A percentile compares a stretch with the other conserved stretches of the same genome.
phyloP scores from a whole-genome alignment of 2,888 invertebrate species.

The Melitaea athalia region DNA sequence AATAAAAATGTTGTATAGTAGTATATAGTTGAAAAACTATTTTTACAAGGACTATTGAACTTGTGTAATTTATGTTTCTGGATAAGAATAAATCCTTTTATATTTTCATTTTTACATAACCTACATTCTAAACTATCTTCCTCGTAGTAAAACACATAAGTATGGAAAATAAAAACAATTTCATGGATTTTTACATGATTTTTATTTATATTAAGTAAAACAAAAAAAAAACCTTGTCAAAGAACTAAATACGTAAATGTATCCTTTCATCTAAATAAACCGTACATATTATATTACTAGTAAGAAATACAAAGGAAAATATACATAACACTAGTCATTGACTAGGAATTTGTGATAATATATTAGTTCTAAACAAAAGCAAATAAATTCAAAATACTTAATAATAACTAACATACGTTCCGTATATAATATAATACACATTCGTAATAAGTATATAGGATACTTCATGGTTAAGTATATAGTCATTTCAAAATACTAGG shows the following conservation, averaged over 20 bases:
- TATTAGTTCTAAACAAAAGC: background rate
- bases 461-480: no score
- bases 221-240: constrained; percentile 21
- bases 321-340: constrained; percentile 22
- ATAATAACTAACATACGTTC: background rate
- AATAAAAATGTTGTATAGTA: no score
- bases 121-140: no score
- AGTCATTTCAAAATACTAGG: no score
- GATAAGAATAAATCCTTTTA: no score
- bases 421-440: background rate
- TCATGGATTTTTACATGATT: constrained; percentile 24
- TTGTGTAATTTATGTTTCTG: no score
- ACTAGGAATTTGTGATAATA: constrained; percentile 28
- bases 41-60: no score
- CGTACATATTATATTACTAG: background rate
- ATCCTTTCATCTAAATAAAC: constrained; percentile 18
- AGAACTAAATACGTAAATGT: constrained; percentile 30
- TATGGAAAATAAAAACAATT: background rate
- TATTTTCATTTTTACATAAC: no score
- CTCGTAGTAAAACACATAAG: constrained; percentile 1
- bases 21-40: no score
- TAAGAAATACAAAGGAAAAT: constrained; percentile 7
- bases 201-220: constrained; percentile 34
- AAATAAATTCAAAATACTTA: background rate
- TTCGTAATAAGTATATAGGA: background rate